Percentiles rank a stretch among this genome's conserved stretches.
These are phyloP conservation scores for Dicroscelio sp. DNA, from an alignment of 2,888 invertebrate genomes.

Conservation along the genomic window DNA sequence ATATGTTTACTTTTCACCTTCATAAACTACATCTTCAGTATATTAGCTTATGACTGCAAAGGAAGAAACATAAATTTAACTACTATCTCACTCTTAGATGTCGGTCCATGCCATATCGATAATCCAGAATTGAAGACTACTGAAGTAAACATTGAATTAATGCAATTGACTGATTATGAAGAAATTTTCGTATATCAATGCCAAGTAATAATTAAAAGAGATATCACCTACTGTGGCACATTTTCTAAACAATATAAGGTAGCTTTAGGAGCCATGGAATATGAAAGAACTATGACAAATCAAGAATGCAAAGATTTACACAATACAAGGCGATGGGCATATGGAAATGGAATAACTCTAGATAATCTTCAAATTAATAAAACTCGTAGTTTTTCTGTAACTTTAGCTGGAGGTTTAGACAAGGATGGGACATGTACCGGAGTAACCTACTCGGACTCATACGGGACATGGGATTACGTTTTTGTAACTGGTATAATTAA, in stretches of 20 bases:
- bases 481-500: not conserved
- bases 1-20: too few relatives aligned
- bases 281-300: not conserved
- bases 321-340: not conserved
- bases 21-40: too few relatives aligned
- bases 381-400: not conserved
- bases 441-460: not conserved
- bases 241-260: not conserved
- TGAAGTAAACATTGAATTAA: not conserved
- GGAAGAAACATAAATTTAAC: not conserved
- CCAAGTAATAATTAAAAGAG: not conserved
- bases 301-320: not conserved
- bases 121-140: not conserved
- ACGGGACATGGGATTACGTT: conserved; percentile 8
- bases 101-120: not conserved
- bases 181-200: not conserved
- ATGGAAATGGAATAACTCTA: not conserved
- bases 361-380: not conserved
- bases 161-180: not conserved
- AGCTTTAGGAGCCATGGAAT: not conserved
- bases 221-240: not conserved
- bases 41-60: conserved; percentile 25
- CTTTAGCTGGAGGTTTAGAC: not conserved
- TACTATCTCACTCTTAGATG: not conserved
- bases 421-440: not conserved